phyloP scores from a whole-genome alignment of 2,113 vertebrate genomes.

The Seriola quinqueradiata region DNA sequence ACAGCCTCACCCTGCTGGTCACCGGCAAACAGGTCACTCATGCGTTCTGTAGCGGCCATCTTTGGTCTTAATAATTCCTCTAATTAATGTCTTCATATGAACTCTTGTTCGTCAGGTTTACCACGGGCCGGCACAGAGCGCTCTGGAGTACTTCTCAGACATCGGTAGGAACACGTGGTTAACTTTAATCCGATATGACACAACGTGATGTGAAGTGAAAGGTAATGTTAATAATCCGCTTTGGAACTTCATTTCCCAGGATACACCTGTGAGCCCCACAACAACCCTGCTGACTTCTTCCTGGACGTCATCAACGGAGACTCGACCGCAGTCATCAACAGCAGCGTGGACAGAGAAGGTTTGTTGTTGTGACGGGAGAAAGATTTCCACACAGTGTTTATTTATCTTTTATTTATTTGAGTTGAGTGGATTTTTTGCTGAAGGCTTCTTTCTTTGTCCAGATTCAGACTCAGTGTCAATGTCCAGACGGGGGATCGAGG shows the following conservation, averaged over 20 bases:
- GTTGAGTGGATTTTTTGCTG: not conserved
- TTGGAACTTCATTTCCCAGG: slow-evolving; percentile 81
- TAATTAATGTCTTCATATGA: too few species aligned
- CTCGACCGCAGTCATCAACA: slow-evolving; percentile 79
- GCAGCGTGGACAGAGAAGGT: slow-evolving; percentile 12
- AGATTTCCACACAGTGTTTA: too few species aligned
- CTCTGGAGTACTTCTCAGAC: slow-evolving; percentile 88
- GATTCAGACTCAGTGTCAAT: slow-evolving; percentile 30
- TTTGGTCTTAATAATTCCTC: too few species aligned
- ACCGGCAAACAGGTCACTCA: slow-evolving; percentile 72
- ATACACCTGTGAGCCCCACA: slow-evolving; percentile 91
- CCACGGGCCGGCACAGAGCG: slow-evolving; percentile 86
- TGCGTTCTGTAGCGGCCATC: not conserved
- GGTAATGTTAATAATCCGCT: accelerated
- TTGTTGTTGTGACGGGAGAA: not conserved
- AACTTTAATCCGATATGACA: not conserved
- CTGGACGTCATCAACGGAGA: slow-evolving; percentile 96
- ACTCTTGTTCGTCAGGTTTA: slow-evolving; percentile 80
- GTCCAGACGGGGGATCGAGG: slow-evolving; percentile 79
- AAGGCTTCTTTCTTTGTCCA: not conserved
- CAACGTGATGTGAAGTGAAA: accelerated
- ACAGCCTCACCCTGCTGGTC: slow-evolving; percentile 79
- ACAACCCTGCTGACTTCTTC: slow-evolving; percentile 97
- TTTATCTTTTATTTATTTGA: too few species aligned
- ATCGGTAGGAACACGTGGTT: slow-evolving; percentile 80